Percentiles rank a stretch among this genome's conserved stretches.
Evolutionary conservation across 2,113 vertebrate genomes (phyloP).

Genomic region (Rhombomys opimus): DNA sequence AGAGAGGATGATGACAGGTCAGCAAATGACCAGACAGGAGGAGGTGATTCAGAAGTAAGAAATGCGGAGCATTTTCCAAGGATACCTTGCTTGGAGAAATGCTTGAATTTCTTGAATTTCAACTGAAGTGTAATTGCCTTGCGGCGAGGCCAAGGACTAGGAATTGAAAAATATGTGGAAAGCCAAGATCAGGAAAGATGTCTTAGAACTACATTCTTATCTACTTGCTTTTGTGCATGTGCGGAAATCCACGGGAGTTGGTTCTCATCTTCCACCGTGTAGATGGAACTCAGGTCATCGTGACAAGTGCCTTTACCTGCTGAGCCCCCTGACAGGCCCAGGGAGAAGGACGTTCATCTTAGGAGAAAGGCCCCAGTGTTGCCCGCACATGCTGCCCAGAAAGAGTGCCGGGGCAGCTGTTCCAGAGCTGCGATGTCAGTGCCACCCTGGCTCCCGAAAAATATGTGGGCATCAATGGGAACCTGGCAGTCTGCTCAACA

Average conservation of each 20-base stretch:
- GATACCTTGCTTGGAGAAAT: neutral
- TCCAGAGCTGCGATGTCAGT: neutral
- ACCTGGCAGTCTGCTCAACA: constrained; percentile 36
- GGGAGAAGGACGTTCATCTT: neutral
- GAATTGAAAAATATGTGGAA: constrained; percentile 1
- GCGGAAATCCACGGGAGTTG: neutral
- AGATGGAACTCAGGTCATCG: neutral
- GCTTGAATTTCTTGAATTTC: neutral
- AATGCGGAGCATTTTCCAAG: neutral
- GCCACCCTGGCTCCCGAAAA: neutral
- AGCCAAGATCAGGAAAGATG: neutral
- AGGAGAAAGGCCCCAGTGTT: neutral
- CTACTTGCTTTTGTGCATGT: neutral
- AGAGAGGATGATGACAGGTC: neutral
- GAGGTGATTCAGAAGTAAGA: neutral
- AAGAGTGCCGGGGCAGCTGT: neutral
- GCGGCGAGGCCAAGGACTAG: neutral
- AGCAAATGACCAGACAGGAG: neutral
- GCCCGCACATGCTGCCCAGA: neutral
- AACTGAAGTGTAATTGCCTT: neutral
- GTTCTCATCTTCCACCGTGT: neutral
- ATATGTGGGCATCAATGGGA: constrained; percentile 25
- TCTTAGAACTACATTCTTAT: neutral
- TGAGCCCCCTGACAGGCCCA: neutral
- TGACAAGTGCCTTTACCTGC: neutral